Evolutionary conservation across 2,888 invertebrate species (phyloP), one percentile per base, ranked within the genome.

Genomic region (Deroplatys truncata): DNA sequence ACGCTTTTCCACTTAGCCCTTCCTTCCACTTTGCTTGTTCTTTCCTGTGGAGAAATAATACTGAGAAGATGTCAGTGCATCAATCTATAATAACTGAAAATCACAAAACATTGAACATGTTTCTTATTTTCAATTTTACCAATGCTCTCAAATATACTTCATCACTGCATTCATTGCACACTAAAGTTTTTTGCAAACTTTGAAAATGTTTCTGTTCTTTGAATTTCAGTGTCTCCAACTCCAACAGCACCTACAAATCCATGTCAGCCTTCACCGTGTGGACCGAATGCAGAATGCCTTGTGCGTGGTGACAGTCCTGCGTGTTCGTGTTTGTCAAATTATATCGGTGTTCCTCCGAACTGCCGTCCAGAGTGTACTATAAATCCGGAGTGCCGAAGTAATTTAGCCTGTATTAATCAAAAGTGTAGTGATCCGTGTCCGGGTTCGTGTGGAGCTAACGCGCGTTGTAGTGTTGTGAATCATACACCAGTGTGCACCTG

Each of bases 251-350:
- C 56, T 88, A 90, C 35, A 91, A 93, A 91, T 91, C 91, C 86
- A 91, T 93, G 90, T 91, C 91, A 90, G 92, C 93, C 28, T 91
- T 92, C 84, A 86, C 92, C 98, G 7, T 98, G 98, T 93, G 98
- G 98, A 89, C 96, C 97, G 91, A 96, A 97, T 92, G 96, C 97
- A 15, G 98, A 98, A 93, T 98, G 98, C 92, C 96, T 96, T 91
- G 95, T 96, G 88, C 95, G 97, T 91, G 96, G 97, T 91, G 96
- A 96, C 92, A 96, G 96, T 91, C 91, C 92, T 25, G 91, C 92
- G 82, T 92, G 92, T 86, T 91, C 92, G 15, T 92, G 92, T 89
- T 89, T 90, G 86, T 86, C 90, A 29, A 91, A 91, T 84, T 92
- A 91, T 90, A 91, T 92, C 84, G 92, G 92, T n/a, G 84, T 90